Base-by-base conservation (phyloP, 2,888 invertebrate genomes). In the Spodoptera littoralis region DNA sequence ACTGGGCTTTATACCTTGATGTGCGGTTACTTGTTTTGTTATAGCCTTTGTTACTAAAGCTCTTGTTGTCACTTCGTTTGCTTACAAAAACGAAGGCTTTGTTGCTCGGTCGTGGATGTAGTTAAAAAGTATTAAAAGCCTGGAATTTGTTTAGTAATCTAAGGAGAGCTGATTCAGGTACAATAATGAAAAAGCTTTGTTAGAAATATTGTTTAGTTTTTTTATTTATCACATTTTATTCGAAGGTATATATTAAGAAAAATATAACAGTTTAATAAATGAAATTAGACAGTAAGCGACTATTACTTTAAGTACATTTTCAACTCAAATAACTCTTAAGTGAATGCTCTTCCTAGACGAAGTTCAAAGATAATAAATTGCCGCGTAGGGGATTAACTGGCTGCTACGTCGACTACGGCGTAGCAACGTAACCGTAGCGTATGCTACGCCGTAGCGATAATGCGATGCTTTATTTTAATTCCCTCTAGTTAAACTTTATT, bases 31-130 rank as follows among this genome's bases (percentile, higher is more conserved):
- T 36, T 36, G 36, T 36, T 36, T 18, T 8, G 36, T 36, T 36
- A 9, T 5, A 36, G 36, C 8, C 63, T 60, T 76, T 71, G 70
- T 71, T 60, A 56, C 53, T 11, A 44, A 68, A 70, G 64, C 69
- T 50, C 27, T 70, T 62, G 58, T 53, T 57, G 57, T 46, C 45
- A 65, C 56, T 62, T 70, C 60, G 60, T 59, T 75, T 66, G 60
- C 60, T 60, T 54, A 66, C 56, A 66, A 55, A 59, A 69, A 58
- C 48, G 70, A 60, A 51, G 44, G 46, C 45, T 53, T 65, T 73
- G 47, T 68, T 43, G 22, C n/a, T 53, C 41, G 44, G 45, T 47
- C 13, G 8, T 42, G 36, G 62, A 56, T 48, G 48, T 45, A 50
- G 9, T 47, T 47, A 9, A 30, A 45, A 53, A 51, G 13, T 27